Conservation (phyloP, 2,797 vertebrate genomes). For the Pipistrellus kuhlii region DNA sequence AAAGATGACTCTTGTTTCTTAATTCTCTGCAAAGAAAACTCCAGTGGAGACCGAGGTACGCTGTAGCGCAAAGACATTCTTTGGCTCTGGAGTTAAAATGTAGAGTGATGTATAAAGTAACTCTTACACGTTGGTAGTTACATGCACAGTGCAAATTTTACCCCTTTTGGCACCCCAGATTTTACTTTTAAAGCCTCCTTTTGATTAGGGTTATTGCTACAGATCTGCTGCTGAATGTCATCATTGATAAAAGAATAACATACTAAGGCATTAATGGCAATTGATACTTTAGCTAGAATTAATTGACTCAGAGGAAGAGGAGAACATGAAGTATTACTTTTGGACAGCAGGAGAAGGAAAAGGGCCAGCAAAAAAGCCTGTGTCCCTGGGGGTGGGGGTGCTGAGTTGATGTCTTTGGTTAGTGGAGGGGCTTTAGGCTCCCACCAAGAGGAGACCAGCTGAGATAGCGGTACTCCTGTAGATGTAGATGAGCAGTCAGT, state of each 20-base stretch:
- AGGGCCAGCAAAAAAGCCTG: neutral
- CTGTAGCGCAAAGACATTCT: conserved; percentile 25
- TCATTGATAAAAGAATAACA: conserved; percentile 9
- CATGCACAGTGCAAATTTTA: neutral
- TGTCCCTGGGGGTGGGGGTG: neutral
- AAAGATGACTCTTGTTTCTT: conserved; percentile 52
- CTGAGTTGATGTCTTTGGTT: neutral
- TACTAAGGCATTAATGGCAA: neutral
- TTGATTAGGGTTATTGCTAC: conserved; percentile 8
- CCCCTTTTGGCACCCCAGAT: neutral
- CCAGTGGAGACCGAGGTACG: conserved; percentile 4
- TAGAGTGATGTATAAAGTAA: neutral
- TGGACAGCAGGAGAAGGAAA: neutral
- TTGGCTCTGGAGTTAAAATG: conserved; percentile 13
- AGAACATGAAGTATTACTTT: neutral
- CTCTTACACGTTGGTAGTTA: neutral
- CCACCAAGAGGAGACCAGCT: neutral
- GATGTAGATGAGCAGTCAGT: neutral
- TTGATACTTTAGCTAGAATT: neutral
- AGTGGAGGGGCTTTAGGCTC: neutral
- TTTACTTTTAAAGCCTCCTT: neutral
- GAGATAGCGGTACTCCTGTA: neutral
- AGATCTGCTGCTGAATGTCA: neutral
- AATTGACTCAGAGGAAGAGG: neutral
- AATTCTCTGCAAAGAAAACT: conserved; percentile 56